These are phyloP conservation scores for Tenebrio molitor DNA, from an alignment of 1,140 invertebrate genomes.

Conservation along the genomic window DNA sequence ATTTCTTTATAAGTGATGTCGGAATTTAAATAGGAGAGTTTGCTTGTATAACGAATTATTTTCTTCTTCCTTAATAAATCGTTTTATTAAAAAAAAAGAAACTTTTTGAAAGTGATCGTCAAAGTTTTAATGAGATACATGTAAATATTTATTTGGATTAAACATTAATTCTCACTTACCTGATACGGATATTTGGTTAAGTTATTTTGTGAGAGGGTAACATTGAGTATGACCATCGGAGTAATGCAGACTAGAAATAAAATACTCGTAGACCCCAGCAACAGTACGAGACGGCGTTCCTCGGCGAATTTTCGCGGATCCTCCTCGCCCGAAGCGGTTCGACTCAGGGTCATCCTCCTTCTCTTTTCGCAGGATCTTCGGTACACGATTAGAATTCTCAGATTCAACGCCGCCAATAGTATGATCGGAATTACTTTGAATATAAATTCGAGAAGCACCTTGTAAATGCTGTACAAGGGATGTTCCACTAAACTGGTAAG, in stretches of 20 bases:
- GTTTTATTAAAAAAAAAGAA: constrained; percentile 11
- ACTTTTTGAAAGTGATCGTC: not conserved
- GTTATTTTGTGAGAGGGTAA: constrained; percentile 76
- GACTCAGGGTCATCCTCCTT: constrained; percentile 74
- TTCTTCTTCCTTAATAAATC: not conserved
- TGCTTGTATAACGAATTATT: not conserved
- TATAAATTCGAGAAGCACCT: constrained; percentile 74
- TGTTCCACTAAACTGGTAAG: constrained; percentile 68
- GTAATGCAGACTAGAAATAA: constrained; percentile 82
- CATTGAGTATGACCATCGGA: constrained; percentile 81
- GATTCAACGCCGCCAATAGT: constrained; percentile 76
- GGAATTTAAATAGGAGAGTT: not conserved
- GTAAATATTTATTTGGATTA: no score
- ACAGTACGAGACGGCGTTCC: constrained; percentile 77
- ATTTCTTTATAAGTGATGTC: not conserved
- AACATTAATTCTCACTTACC: constrained; percentile 65
- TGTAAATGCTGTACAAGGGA: constrained; percentile 70
- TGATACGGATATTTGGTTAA: constrained; percentile 76
- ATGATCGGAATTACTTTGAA: constrained; percentile 76
- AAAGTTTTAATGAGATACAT: not conserved
- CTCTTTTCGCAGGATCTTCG: constrained; percentile 77
- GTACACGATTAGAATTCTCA: constrained; percentile 78
- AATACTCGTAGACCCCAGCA: constrained; percentile 80
- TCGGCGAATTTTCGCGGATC: constrained; percentile 79
- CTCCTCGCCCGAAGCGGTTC: constrained; percentile 71